phyloP scores from a whole-genome alignment of 2,797 vertebrate species.

The Anguilla pacifica region DNA sequence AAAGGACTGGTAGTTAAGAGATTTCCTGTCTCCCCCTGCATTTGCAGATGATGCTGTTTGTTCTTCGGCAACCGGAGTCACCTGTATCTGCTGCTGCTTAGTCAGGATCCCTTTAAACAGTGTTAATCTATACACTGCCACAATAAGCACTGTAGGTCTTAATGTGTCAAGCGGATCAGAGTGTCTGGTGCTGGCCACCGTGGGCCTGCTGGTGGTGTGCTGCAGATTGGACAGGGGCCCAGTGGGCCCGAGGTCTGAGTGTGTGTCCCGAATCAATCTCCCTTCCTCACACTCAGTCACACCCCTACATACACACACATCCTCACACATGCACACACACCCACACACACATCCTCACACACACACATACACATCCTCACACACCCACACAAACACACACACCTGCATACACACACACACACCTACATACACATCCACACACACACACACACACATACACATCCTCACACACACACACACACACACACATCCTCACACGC shows the following conservation, averaged over 20 bases:
- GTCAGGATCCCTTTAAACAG: constrained; percentile 8
- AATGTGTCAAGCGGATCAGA: not conserved
- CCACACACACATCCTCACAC: not conserved
- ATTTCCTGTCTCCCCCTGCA: not conserved
- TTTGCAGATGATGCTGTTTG: not conserved
- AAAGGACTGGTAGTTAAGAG: not conserved
- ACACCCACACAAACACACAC: constrained; percentile 21
- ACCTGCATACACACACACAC: not conserved
- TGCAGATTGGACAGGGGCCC: not conserved
- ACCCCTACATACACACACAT: not conserved
- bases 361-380: not conserved
- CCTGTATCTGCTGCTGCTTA: constrained; percentile 4
- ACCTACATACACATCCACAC: not conserved
- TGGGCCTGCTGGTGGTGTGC: constrained; percentile 1
- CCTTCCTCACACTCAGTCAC: constrained; percentile 22
- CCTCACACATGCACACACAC: not conserved
- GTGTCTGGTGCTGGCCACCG: not conserved
- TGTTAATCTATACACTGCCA: not conserved
- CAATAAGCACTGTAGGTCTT: constrained; percentile 1
- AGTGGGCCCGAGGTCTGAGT: not conserved
- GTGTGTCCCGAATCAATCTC: not conserved
- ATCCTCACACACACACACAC: constrained; percentile 8
- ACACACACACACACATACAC: not conserved
- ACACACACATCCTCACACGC: not conserved
- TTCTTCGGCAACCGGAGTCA: not conserved